Percentiles rank a stretch among this genome's conserved stretches.
Evolutionary conservation across 2,113 vertebrate species (phyloP).

Genomic region (Camelus dromedarius): DNA sequence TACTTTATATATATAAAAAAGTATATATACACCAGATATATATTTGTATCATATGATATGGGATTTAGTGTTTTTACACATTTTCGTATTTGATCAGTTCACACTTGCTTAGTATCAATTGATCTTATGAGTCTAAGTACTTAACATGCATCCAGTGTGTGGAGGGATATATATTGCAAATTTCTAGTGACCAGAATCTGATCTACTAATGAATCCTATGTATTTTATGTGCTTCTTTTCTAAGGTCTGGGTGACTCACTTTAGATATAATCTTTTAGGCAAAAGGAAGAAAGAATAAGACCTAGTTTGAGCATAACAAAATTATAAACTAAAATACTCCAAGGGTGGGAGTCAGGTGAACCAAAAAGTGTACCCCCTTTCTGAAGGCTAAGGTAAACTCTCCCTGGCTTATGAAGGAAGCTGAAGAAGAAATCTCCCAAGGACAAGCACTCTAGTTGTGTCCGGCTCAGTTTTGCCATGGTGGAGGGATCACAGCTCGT

Average conservation of each 20-base stretch:
- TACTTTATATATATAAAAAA: no score
- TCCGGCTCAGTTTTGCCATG: neutral
- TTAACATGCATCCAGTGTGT: neutral
- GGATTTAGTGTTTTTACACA: neutral
- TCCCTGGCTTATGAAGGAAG: neutral
- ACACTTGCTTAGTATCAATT: neutral
- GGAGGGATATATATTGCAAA: neutral
- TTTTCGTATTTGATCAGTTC: neutral
- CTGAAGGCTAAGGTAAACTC: neutral
- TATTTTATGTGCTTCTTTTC: neutral
- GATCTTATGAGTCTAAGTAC: neutral
- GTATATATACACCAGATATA: no score
- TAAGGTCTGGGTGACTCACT: neutral
- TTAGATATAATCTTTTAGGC: neutral
- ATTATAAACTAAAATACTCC: neutral
- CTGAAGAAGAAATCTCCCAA: neutral
- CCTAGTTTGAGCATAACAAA: neutral
- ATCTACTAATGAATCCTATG: neutral
- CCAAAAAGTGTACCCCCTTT: neutral
- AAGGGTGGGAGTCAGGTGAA: neutral
- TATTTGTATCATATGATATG: neutral
- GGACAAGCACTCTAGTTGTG: neutral
- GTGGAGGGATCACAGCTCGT: neutral
- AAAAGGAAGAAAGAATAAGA: neutral
- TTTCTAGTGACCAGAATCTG: neutral